These are phyloP conservation scores for Whitmania pigra DNA, from an alignment of 1,140 invertebrate genomes.

Conservation along the genomic window DNA sequence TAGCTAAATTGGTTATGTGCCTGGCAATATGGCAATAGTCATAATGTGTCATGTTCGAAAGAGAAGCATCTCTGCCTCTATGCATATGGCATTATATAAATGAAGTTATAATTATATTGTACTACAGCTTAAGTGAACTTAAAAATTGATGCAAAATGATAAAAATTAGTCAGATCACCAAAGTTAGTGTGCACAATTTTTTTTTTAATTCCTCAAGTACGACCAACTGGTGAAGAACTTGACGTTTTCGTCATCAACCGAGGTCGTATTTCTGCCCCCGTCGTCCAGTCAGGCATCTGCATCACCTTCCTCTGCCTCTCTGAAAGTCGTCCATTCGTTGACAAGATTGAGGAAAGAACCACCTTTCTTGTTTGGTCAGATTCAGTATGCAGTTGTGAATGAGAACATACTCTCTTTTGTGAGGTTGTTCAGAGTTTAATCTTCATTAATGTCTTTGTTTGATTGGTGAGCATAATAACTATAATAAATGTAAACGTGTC, in stretches of 20 bases:
- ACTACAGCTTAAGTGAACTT: not conserved
- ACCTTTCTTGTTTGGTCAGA: constrained; percentile 34
- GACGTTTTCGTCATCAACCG: not conserved
- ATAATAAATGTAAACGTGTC: no score
- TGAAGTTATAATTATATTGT: no score
- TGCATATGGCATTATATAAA: no score
- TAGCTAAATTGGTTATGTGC: no score
- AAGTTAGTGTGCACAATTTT: no score
- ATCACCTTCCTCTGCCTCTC: constrained; percentile 23
- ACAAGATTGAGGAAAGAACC: constrained; percentile 29
- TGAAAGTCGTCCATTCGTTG: constrained; percentile 31
- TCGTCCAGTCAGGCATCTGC: not conserved
- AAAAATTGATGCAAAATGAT: not conserved
- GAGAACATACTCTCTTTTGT: constrained; percentile 25
- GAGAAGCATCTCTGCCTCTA: no score
- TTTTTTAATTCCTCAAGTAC: no score
- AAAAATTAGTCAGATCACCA: no score
- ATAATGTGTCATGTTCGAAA: no score
- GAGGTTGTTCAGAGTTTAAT: not conserved
- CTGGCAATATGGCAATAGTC: not conserved
- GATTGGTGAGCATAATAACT: no score
- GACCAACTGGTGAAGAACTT: not conserved
- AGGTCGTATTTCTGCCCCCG: not conserved
- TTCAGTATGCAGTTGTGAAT: constrained; percentile 28
- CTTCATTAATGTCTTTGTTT: no score